A percentile compares a stretch with the other conserved stretches of the same genome.
These are phyloP conservation scores for Megathymus violae DNA, from an alignment of 1,140 invertebrate genomes.

Conservation along the genomic window DNA sequence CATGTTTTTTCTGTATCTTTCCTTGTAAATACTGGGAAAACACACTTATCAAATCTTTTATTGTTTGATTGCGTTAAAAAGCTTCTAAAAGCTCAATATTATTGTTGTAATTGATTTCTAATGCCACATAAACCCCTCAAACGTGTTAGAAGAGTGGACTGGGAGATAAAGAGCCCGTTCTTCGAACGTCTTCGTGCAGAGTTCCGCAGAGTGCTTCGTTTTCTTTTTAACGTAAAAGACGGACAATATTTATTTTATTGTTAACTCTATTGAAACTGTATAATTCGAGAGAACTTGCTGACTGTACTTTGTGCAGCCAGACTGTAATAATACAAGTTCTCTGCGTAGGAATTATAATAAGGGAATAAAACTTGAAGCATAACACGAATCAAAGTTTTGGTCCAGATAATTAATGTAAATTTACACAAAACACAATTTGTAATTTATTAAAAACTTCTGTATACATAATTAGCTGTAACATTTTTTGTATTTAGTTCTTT, in stretches of 20 bases:
- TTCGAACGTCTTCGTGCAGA: conserved; percentile 42
- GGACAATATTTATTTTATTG: conserved; percentile 32
- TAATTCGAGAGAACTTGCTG: conserved; percentile 23
- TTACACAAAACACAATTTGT: conserved; percentile 27
- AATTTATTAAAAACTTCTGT: background rate
- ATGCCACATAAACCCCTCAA: conserved; percentile 79
- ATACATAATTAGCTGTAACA: background rate
- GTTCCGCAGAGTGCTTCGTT: conserved; percentile 39
- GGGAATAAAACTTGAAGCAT: conserved; percentile 30
- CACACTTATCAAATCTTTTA: conserved; percentile 1
- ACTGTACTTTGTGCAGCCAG: conserved; percentile 21
- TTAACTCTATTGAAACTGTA: conserved; percentile 32
- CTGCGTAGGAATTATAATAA: conserved; percentile 27
- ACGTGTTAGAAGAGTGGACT: conserved; percentile 76
- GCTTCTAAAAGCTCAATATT: conserved; percentile 56
- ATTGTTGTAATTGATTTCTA: conserved; percentile 82
- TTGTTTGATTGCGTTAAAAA: conserved; percentile 25
- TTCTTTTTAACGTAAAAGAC: conserved; percentile 42
- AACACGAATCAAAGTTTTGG: conserved; percentile 15
- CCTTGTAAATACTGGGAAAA: background rate
- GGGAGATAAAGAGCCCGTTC: conserved; percentile 72
- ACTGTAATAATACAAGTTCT: conserved; percentile 31
- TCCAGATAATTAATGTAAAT: conserved; percentile 18
- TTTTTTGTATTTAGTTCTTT: no score
- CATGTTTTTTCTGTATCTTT: no score